Percentiles rank a stretch among this genome's conserved stretches.
Conservation (phyloP, 1,140 invertebrate species). For the Pteromalus puparum region DNA sequence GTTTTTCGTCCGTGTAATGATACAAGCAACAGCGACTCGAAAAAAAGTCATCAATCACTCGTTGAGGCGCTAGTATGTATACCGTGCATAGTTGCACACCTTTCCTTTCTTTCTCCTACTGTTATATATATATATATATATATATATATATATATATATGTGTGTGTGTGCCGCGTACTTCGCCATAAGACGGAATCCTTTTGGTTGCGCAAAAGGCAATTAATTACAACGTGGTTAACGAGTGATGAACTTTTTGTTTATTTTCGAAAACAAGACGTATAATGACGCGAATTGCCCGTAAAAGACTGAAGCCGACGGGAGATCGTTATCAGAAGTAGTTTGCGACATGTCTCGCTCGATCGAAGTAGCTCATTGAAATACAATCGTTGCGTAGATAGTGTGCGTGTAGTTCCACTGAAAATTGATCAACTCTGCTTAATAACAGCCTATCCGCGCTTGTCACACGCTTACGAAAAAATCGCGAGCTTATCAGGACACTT, state of each 20-base stretch:
- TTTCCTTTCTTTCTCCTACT: conserved; percentile 16
- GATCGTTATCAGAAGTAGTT: not conserved
- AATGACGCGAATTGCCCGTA: not conserved
- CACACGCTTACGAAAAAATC: not conserved
- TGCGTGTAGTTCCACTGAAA: not conserved
- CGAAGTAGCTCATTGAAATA: no score
- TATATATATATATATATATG: no score
- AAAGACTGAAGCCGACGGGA: not conserved
- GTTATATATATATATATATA: no score
- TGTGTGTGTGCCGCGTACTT: no score
- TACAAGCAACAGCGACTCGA: not conserved
- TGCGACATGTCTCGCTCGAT: not conserved
- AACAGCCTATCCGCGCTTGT: not conserved
- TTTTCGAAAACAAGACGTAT: not conserved
- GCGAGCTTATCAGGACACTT: not conserved
- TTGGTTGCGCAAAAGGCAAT: not conserved
- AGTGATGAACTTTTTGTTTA: not conserved
- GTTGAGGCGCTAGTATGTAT: not conserved
- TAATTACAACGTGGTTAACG: not conserved
- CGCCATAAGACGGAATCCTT: no score
- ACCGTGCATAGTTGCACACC: not conserved
- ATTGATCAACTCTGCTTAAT: not conserved
- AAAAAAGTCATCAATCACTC: conserved; percentile 13
- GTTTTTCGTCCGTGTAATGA: not conserved
- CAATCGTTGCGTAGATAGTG: not conserved